Evolutionary conservation across 2,888 invertebrate genomes (phyloP).

Genomic region (Diadegma fenestrale): DNA sequence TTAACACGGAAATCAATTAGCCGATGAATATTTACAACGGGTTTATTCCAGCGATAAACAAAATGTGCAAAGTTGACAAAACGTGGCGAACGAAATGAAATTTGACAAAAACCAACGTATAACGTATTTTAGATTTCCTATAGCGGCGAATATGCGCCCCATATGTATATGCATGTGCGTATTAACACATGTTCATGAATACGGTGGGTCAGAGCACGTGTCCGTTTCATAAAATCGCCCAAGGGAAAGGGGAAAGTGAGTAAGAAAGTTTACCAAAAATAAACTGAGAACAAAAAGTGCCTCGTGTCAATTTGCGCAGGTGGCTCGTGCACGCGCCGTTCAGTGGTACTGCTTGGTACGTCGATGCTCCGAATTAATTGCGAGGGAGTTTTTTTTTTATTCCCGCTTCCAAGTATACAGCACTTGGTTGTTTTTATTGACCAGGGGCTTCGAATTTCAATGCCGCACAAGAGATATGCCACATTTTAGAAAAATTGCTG

Average conservation of each 20-base stretch:
- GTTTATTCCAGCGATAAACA: too few relatives aligned
- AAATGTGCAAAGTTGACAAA: too few relatives aligned
- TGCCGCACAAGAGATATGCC: slow-evolving; percentile 9
- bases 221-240: slow-evolving; percentile 31
- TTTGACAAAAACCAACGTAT: neutral
- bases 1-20: too few relatives aligned
- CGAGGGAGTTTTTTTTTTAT: slow-evolving; percentile 50
- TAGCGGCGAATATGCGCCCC: neutral
- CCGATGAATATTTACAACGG: too few relatives aligned
- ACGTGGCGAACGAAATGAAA: too few relatives aligned
- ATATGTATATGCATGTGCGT: slow-evolving; percentile 13
- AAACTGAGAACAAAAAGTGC: slow-evolving; percentile 56
- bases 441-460: neutral
- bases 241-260: slow-evolving; percentile 56
- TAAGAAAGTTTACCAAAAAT: slow-evolving; percentile 47
- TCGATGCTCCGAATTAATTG: slow-evolving; percentile 64
- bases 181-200: slow-evolving; percentile 22
- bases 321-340: slow-evolving; percentile 46
- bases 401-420: slow-evolving; percentile 8
- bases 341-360: slow-evolving; percentile 51
- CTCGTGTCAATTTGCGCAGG: slow-evolving; percentile 65
- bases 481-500: neutral
- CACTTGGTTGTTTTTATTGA: slow-evolving; percentile 47
- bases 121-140: neutral
- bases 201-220: slow-evolving; percentile 50